Evolutionary conservation across 2,888 invertebrate species (phyloP), one percentile per base, ranked within the genome.

Genomic region (Steinernema hermaphroditum): DNA sequence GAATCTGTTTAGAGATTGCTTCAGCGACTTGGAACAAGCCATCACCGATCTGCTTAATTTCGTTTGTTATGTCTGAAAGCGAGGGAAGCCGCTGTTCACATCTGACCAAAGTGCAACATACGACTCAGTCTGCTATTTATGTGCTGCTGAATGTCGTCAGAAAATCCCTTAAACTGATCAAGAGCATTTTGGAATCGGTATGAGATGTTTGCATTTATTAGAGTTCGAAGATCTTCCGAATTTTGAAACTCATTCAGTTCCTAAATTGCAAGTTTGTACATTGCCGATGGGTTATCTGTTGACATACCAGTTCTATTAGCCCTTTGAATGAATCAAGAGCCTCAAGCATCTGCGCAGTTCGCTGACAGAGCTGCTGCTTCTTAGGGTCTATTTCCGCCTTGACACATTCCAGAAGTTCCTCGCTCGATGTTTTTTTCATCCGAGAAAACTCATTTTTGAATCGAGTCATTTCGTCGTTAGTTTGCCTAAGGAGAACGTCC

Each of bases 1-100:
- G 73, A n/a, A 84, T 79, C 49, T 78, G 79, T 22, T 77, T 77
- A 1, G 84, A 82, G 43, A 82, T 80, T 12, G 79, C 78, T 70
- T 83, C 83, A 16, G 82, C 82, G 6, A 83, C 80, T 2, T 77
- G 72, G 70, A 83, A 81, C 44, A 84, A 72, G 62, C 83, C 82
- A 69, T 82, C 82, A 8, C 80, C 80, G 68, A 81, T 79, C 74
- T 77, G 75, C 71, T 77, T 78, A 19, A 79, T 72, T 73, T 77
- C 79, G 74, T 76, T 81, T 73, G 77, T 77, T 41, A 77, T 80
- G 32, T 77, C 82, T 82, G 71, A 73, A 80, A n/a, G 4, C 2
- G 14, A n/a, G n/a, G n/a, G n/a, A n/a, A n/a, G n/a, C n/a, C n/a
- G n/a, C n/a, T n/a, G n/a, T n/a, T n/a, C n/a, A n/a, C 12, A 49